phyloP scores from a whole-genome alignment of 2,888 invertebrate genomes.

The Lamellibrachia satsuma region DNA sequence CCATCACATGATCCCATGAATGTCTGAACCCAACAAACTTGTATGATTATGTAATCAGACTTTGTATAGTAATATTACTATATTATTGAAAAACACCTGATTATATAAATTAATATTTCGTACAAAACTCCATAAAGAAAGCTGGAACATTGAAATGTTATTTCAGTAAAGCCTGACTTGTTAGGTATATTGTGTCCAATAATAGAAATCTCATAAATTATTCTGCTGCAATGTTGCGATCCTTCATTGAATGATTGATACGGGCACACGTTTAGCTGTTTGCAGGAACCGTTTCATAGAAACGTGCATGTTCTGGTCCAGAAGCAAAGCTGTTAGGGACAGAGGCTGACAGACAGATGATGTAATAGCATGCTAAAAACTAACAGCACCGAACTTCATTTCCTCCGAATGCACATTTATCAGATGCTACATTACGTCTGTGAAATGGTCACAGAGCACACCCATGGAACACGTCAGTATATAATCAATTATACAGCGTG shows the following conservation, averaged over 20 bases:
- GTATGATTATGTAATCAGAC: no score
- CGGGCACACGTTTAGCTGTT: neutral
- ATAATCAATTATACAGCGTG: neutral
- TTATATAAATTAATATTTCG: neutral
- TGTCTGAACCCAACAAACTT: no score
- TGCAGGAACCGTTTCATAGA: neutral
- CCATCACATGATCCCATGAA: no score
- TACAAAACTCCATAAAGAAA: neutral
- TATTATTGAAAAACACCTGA: neutral
- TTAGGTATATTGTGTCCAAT: neutral
- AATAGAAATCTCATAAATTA: neutral
- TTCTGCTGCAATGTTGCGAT: neutral
- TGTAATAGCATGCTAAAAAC: neutral
- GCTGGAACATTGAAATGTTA: no score
- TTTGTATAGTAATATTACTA: no score
- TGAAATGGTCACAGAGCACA: neutral
- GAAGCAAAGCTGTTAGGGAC: neutral
- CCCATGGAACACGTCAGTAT: neutral
- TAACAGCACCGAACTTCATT: neutral
- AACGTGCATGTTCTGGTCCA: neutral
- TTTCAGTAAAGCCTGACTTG: neutral
- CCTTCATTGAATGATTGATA: neutral
- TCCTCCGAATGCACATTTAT: neutral
- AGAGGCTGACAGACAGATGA: neutral
- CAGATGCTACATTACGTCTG: neutral